phyloP scores from a whole-genome alignment of 2,113 vertebrate species.

The Nipponia nippon region DNA sequence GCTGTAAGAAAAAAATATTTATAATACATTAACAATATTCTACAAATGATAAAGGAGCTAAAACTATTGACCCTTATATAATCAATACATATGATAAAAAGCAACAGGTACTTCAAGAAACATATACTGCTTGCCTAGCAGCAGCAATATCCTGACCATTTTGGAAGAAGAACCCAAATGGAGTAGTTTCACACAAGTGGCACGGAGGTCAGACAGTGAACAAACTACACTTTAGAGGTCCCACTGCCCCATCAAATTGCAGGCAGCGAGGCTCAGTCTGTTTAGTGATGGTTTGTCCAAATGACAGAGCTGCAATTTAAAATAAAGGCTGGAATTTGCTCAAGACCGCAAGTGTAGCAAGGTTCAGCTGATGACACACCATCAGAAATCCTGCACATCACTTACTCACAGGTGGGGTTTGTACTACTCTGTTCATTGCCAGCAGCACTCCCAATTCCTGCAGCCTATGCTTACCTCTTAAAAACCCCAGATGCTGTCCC shows the following conservation, averaged over 20 bases:
- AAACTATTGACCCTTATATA: not conserved
- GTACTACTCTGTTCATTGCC: not conserved
- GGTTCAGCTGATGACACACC: not conserved
- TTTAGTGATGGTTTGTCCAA: not conserved
- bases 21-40: not conserved
- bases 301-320: not conserved
- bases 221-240: not conserved
- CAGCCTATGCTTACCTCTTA: not conserved
- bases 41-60: not conserved
- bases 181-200: not conserved
- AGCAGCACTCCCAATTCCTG: not conserved
- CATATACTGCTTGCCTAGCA: not conserved
- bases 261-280: not conserved
- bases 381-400: not conserved
- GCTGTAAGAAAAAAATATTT: conserved; percentile 50
- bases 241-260: not conserved
- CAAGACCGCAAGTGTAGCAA: not conserved
- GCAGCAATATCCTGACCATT: not conserved
- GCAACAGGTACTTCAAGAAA: not conserved
- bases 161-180: not conserved
- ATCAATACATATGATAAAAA: not conserved
- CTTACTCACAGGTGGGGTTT: not conserved
- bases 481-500: not conserved
- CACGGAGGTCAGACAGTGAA: not conserved
- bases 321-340: not conserved